A percentile compares a stretch with the other conserved stretches of the same genome.
phyloP scores from a whole-genome alignment of 1,140 invertebrate species.

The Brachionus asplanchnoidis region DNA sequence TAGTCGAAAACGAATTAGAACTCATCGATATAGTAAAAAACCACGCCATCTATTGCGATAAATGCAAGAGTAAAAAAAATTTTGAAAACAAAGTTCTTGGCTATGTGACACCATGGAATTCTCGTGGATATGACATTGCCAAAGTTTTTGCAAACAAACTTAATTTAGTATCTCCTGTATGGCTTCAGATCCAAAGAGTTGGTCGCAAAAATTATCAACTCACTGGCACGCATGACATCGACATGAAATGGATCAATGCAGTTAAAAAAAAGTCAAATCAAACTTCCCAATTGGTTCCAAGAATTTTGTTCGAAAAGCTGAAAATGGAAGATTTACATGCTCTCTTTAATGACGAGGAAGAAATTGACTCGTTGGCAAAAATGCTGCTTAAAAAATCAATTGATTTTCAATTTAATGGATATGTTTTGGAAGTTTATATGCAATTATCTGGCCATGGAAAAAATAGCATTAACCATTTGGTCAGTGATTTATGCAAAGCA shows the following conservation, averaged over 20 bases:
- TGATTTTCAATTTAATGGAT: conserved; percentile 67
- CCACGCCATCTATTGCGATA: background rate
- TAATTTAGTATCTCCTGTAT: conserved; percentile 83
- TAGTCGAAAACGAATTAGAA: background rate
- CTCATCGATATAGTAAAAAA: background rate
- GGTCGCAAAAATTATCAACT: conserved; percentile 59
- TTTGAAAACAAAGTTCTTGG: conserved; percentile 29
- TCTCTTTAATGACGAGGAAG: conserved; percentile 43
- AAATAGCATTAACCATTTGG: conserved; percentile 48
- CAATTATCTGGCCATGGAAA: conserved; percentile 68
- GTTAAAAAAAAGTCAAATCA: conserved; percentile 36
- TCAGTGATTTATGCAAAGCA: background rate
- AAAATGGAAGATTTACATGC: conserved; percentile 52
- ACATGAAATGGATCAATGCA: conserved; percentile 67
- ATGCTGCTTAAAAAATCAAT: background rate
- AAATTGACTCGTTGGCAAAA: conserved; percentile 50
- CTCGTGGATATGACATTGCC: conserved; percentile 83
- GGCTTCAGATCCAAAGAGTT: conserved; percentile 72
- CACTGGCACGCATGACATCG: conserved; percentile 62
- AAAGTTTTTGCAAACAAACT: conserved; percentile 85
- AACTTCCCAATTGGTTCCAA: conserved; percentile 53
- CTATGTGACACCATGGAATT: conserved; percentile 68
- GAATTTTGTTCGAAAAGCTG: conserved; percentile 56
- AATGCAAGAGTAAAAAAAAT: background rate
- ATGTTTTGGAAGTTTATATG: conserved; percentile 80